Base-by-base conservation (phyloP, 2,888 invertebrate genomes). In the Electrophaes corylata region DNA sequence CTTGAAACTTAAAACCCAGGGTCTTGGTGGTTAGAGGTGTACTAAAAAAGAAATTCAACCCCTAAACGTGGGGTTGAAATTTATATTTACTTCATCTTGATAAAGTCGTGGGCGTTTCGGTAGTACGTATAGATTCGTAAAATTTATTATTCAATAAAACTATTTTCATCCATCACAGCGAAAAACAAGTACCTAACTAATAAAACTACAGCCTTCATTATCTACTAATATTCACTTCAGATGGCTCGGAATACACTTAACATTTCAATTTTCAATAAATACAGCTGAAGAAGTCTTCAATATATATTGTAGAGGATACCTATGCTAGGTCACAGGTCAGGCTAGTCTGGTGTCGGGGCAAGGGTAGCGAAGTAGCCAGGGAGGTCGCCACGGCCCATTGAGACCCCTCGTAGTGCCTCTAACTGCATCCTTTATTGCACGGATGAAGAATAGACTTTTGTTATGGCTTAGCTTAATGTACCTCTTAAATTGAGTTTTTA, bases 301-400 rank as follows among this genome's bases (percentile, higher is more conserved):
- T 45, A 52, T 19, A 5, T 19, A 20, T 39, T 14, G 0, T n/a
- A 11, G 8, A 2, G 19, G 23, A 46, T 33, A 41, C 45, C 40
- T 40, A 61, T 63, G 67, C 58, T 56, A 65, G 65, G 64, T 66
- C 66, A 66, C 16, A 54, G 76, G 49, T 68, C 76, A 55, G 29
- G 55, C 29, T 73, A 71, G 0, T 46, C 49, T 72, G 76, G 80
- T 64, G 37, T 63, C 67, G 69, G 70, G 73, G 75, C 54, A 43
- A 54, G 54, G 50, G 54, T 50, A 35, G 33, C n/a, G 16, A 14
- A 19, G 54, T 33, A 49, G 62, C 60, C 50, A 49, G 62, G 79
- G 81, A 86, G 86, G 87, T 83, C 86, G 85, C 80, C 79, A 83
- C 88, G 88, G 88, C 82, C 83, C 84, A 88, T 89, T 89, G 88